These are phyloP conservation scores for Lagocephalus sceleratus DNA, from an alignment of 2,797 vertebrate species.

Conservation along the genomic window DNA sequence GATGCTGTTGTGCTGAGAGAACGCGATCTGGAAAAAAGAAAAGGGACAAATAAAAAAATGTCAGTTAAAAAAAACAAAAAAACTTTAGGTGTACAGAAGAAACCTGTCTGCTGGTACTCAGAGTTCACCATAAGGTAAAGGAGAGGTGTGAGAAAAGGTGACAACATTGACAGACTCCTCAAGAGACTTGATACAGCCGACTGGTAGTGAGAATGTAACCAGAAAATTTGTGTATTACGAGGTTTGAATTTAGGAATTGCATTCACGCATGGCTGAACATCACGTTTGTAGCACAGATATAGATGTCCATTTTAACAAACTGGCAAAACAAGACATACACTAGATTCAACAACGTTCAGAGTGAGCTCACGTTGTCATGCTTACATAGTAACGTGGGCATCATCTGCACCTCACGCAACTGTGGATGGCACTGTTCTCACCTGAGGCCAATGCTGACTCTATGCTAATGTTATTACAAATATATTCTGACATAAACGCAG, in stretches of 20 bases:
- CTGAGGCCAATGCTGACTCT: constrained; percentile 22
- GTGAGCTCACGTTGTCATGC: constrained; percentile 4
- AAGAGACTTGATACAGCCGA: too few relatives aligned
- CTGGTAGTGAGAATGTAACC: too few relatives aligned
- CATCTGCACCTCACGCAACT: constrained; percentile 26
- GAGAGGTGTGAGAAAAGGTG: too few relatives aligned
- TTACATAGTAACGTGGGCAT: constrained; percentile 8
- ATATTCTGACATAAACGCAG: constrained; percentile 13
- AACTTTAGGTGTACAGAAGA: too few relatives aligned
- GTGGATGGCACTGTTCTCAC: constrained; percentile 26
- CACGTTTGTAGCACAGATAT: too few relatives aligned
- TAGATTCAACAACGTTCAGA: background rate
- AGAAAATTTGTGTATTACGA: background rate
- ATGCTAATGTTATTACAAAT: constrained; percentile 27
- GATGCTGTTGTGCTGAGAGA: constrained; percentile 92
- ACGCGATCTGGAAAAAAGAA: constrained; percentile 79
- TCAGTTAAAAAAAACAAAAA: background rate
- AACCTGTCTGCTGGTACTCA: background rate
- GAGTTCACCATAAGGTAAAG: background rate
- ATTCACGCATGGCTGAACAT: too few relatives aligned
- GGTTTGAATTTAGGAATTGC: background rate
- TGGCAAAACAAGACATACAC: too few relatives aligned
- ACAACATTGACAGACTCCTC: too few relatives aligned
- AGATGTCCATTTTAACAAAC: too few relatives aligned
- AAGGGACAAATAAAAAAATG: background rate